Percentiles rank a stretch among this genome's conserved stretches.
These are phyloP conservation scores for Chelonus insularis DNA, from an alignment of 1,140 invertebrate genomes.

Conservation along the genomic window DNA sequence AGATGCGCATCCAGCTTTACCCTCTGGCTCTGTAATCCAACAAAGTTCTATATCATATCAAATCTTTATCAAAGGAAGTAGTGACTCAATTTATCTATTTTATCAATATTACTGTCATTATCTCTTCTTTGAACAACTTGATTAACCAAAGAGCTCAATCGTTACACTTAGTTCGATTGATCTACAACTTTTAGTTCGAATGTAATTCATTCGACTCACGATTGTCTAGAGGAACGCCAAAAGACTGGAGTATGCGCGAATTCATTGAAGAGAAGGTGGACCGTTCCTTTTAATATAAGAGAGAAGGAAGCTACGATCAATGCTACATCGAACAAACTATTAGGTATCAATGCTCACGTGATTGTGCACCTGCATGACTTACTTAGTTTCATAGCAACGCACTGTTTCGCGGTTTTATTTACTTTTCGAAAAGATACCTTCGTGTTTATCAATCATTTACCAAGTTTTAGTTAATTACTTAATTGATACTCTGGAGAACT, in stretches of 20 bases:
- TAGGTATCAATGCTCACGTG: slow-evolving; percentile 1
- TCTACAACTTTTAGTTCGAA: too few relatives aligned
- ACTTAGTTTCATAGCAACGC: neutral
- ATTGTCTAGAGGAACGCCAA: neutral
- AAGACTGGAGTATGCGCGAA: neutral
- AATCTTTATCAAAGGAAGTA: neutral
- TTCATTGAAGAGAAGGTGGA: neutral
- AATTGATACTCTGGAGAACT: too few relatives aligned
- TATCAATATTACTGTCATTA: neutral
- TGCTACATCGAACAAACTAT: slow-evolving; percentile 16
- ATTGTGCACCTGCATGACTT: slow-evolving; percentile 7
- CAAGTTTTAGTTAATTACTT: too few relatives aligned
- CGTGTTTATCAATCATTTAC: too few relatives aligned
- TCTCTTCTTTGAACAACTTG: too few relatives aligned
- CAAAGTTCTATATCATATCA: slow-evolving; percentile 4
- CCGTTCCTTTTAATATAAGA: neutral
- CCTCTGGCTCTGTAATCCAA: slow-evolving; percentile 8
- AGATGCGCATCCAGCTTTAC: neutral
- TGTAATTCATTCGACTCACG: too few relatives aligned
- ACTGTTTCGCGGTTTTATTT: neutral
- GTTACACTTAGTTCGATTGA: too few relatives aligned
- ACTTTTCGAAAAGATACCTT: neutral
- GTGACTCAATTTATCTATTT: neutral
- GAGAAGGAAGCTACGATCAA: slow-evolving; percentile 10
- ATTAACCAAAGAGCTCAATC: too few relatives aligned